These are phyloP conservation scores for Nomia melanderi DNA, from an alignment of 1,140 invertebrate genomes.

Conservation along the genomic window DNA sequence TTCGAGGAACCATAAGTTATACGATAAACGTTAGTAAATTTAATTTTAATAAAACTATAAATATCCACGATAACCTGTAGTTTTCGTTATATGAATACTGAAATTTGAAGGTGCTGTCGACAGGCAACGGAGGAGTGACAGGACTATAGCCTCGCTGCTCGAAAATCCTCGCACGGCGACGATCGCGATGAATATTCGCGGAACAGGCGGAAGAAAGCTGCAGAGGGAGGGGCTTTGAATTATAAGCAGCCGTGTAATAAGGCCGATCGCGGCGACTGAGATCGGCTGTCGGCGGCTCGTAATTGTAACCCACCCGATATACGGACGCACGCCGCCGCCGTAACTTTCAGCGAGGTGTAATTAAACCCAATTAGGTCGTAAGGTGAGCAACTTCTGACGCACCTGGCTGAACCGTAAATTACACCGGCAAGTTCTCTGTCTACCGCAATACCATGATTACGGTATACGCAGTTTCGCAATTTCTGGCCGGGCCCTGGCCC, in stretches of 20 bases:
- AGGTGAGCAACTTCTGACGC: slow-evolving; percentile 65
- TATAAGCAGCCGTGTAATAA: slow-evolving; percentile 8
- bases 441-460: slow-evolving; percentile 45
- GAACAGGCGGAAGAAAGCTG: too few relatives aligned
- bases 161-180: too few relatives aligned
- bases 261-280: slow-evolving; percentile 43
- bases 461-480: slow-evolving; percentile 49
- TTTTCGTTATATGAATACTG: too few relatives aligned
- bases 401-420: slow-evolving; percentile 62
- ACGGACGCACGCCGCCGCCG: slow-evolving; percentile 26
- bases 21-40: too few relatives aligned
- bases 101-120: too few relatives aligned
- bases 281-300: slow-evolving; percentile 41
- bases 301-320: slow-evolving; percentile 51
- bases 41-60: too few relatives aligned
- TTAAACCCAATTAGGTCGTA: slow-evolving; percentile 67
- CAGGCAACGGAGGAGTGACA: too few relatives aligned
- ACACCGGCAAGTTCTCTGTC: slow-evolving; percentile 40
- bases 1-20: too few relatives aligned
- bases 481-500: background rate
- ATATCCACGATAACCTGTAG: too few relatives aligned
- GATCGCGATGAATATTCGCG: too few relatives aligned
- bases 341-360: slow-evolving; percentile 61
- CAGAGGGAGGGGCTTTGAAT: too few relatives aligned
- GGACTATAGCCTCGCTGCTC: too few relatives aligned